Evolutionary conservation across 2,888 invertebrate genomes (phyloP), one percentile per base, ranked within the genome.

Genomic region (Apeira syringaria): DNA sequence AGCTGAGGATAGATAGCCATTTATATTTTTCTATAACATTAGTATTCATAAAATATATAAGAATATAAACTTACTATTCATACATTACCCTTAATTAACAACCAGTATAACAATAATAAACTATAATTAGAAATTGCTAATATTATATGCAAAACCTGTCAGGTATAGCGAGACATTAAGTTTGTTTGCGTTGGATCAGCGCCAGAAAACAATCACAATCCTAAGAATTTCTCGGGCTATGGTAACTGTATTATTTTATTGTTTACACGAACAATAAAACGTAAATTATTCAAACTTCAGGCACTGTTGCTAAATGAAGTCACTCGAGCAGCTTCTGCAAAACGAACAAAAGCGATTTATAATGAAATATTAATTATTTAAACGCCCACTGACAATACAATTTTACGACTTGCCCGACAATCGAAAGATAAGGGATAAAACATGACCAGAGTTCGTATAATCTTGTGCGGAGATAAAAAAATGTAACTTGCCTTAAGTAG

Each of bases 71-170:
- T n/a, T n/a, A n/a, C n/a, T n/a, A n/a, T n/a, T n/a, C n/a, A n/a
- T n/a, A 4, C 11, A 31, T 12, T 17, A 26, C 8, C 18, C 8
- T 25, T 10, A 26, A 11, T 27, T 27, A 7, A 35, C 25, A 35
- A 17, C 35, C 1, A 32, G 30, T 35, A 38, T 29, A 32, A 43
- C 25, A 28, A 25, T 44, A 44, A 45, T 47, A 45, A 43, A 38
- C 18, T 22, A 43, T 47, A 50, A 53, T 53, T 48, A 53, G 42
- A 32, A 29, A 8, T 13, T 20, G 20, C 42, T 38, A 46, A 41
- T 52, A 58, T 56, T 57, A 60, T 53, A 68, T 59, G 53, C 29
- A 50, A 61, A 62, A 54, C 47, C 28, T n/a, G n/a, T 2, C 52
- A 50, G 49, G 53, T 44, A 39, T 47, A 45, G 22, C 43, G 56